Percentiles rank a stretch among this genome's conserved stretches.
phyloP scores from a whole-genome alignment of 2,888 invertebrate genomes.

The Cristatella mucedo region DNA sequence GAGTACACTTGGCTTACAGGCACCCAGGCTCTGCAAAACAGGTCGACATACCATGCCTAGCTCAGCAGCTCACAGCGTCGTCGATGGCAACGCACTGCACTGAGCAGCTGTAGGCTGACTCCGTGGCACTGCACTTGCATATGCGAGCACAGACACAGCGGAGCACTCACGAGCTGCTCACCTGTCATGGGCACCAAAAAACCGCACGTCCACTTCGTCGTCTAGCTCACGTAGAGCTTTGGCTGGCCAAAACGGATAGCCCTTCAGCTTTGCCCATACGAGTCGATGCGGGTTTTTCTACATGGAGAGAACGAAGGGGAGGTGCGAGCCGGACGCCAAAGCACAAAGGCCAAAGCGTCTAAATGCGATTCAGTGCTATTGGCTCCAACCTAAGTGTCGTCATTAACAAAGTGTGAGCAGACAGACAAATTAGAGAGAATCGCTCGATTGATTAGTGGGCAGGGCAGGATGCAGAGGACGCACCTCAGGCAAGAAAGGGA shows the following conservation, averaged over 20 bases:
- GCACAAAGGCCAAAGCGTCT: too few species aligned
- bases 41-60: too few species aligned
- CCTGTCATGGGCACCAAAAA: conserved; percentile 81
- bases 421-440: too few species aligned
- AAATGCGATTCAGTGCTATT: too few species aligned
- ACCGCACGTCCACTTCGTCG: conserved; percentile 62
- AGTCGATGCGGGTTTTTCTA: conserved; percentile 65
- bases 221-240: conserved; percentile 44
- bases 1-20: conserved; percentile 65
- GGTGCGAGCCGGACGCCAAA: conserved; percentile 8
- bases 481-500: too few species aligned
- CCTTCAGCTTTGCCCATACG: conserved; percentile 90
- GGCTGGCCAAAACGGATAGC: conserved; percentile 93
- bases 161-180: conserved; percentile 14
- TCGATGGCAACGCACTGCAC: too few species aligned
- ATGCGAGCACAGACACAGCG: neutral
- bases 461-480: too few species aligned
- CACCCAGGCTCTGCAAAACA: conserved; percentile 57
- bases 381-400: too few species aligned
- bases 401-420: too few species aligned
- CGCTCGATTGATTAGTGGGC: too few species aligned
- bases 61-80: too few species aligned
- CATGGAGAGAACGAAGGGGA: conserved; percentile 16
- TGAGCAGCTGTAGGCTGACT: neutral
- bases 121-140: neutral